phyloP scores from a whole-genome alignment of 2,888 invertebrate genomes.

The Rotaria macrura region DNA sequence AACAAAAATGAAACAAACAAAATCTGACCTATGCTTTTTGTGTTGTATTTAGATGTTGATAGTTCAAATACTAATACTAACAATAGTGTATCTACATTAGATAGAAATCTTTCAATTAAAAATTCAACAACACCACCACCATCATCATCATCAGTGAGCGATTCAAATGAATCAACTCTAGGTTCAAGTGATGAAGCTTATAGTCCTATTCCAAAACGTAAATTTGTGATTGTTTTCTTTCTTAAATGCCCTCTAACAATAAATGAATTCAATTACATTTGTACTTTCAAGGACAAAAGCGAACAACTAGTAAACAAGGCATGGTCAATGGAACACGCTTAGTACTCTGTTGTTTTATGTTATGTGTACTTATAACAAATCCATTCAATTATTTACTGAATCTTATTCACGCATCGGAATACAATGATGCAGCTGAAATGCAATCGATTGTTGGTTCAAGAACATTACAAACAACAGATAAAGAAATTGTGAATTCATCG shows the following conservation, averaged over 20 bases:
- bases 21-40: too few species aligned
- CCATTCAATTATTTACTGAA: neutral
- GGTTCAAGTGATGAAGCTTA: neutral
- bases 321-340: neutral
- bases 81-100: neutral
- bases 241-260: too few species aligned
- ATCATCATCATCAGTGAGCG: constrained; percentile 21
- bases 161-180: neutral
- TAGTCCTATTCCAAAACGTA: neutral
- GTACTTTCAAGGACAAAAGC: neutral
- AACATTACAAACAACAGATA: neutral
- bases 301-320: neutral
- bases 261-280: neutral
- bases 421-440: neutral
- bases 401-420: neutral
- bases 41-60: neutral
- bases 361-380: neutral
- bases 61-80: neutral
- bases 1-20: too few species aligned
- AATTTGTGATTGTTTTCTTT: too few species aligned
- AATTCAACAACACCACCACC: constrained; percentile 29
- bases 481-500: neutral
- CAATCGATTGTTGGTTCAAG: neutral
- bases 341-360: neutral
- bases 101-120: neutral